Percentiles rank a stretch among this genome's conserved stretches.
These are phyloP conservation scores for Potamilus streckersoni DNA, from an alignment of 1,140 invertebrate species.

Conservation along the genomic window DNA sequence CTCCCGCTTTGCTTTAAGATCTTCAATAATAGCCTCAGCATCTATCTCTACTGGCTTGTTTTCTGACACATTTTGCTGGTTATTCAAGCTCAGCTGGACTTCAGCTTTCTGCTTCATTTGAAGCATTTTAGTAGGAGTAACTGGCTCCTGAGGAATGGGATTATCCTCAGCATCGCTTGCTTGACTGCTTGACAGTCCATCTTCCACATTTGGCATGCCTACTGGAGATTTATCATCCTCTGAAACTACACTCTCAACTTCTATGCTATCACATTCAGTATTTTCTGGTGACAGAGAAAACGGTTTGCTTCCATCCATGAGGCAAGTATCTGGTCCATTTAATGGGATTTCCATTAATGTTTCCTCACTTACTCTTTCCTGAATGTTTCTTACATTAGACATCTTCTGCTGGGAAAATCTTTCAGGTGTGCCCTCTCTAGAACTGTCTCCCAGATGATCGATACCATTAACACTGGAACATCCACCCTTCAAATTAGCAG, in stretches of 20 bases:
- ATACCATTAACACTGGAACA: conserved; percentile 9
- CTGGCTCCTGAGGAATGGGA: conserved; percentile 37
- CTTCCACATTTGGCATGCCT: conserved; percentile 94
- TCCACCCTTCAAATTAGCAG: conserved; percentile 16
- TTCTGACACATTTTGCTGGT: conserved; percentile 17
- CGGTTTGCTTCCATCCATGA: conserved; percentile 67
- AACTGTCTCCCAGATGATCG: conserved; percentile 42
- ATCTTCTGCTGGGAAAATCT: conserved; percentile 6
- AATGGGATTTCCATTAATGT: conserved; percentile 62
- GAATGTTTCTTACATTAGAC: conserved; percentile 18
- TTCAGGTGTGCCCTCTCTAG: conserved; percentile 51
- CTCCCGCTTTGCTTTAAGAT: conserved; percentile 60
- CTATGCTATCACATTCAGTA: conserved; percentile 94
- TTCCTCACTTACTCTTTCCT: conserved; percentile 54
- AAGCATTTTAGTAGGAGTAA: conserved; percentile 58
- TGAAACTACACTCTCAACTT: conserved; percentile 79
- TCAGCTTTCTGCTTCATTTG: conserved; percentile 54
- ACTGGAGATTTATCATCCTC: conserved; percentile 68
- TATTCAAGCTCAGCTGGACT: conserved; percentile 48
- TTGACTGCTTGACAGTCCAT: conserved; percentile 87
- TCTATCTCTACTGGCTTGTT: conserved; percentile 55
- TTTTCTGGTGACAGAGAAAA: conserved; percentile 94
- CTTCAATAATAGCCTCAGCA: conserved; percentile 61
- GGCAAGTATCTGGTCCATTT: conserved; percentile 49
- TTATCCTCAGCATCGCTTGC: conserved; percentile 92